Evolutionary conservation across 2,113 vertebrate species (phyloP), one percentile per base, ranked within the genome.

Genomic region (Mugil cephalus): DNA sequence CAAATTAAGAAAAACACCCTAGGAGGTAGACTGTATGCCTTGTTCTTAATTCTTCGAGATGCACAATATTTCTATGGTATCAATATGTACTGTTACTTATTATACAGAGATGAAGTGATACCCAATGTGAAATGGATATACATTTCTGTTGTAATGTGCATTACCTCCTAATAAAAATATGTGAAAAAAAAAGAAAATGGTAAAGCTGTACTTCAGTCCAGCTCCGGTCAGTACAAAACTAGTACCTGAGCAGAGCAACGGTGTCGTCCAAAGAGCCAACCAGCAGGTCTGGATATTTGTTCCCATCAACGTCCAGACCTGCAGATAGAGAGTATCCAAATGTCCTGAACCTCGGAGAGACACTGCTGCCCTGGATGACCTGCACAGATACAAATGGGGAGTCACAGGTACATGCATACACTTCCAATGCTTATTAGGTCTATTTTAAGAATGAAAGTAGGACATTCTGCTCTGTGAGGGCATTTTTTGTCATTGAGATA

Each of bases 281-380:
- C 19, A 98, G 86, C 17, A 98, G 88, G 39, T 98, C 97, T 0
- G 97, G 97, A 77, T 97, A 97, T 19, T 84, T 88, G 51, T 98
- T 98, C 0, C 87, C 77, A 0, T 98, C 97, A 45, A 97, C 93
- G 0, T 99, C 97, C 80, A 95, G 47, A 0, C 93, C 94, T 5
- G 95, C 95, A 1, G 94, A 95, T 82, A 99, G 89, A 1, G 97
- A 97, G 79, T 96, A 99, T 1, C 97, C 97, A 0, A 98, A 97
- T 0, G 95, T 96, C 10, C 14, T 24, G 65, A 96, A 93, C 4
- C 35, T 58, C 2, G 83, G 84, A 85, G 79, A 96, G 69, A 1
- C 90, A 0, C 79, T 3, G 48, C 89, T 86, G 1, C 96, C 97
- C 0, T 24, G 9, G 66, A 94, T 92, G 21, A 93, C 89, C 93